These are phyloP conservation scores for Sminthurides aquaticus DNA, from an alignment of 2,888 invertebrate species.

Conservation along the genomic window DNA sequence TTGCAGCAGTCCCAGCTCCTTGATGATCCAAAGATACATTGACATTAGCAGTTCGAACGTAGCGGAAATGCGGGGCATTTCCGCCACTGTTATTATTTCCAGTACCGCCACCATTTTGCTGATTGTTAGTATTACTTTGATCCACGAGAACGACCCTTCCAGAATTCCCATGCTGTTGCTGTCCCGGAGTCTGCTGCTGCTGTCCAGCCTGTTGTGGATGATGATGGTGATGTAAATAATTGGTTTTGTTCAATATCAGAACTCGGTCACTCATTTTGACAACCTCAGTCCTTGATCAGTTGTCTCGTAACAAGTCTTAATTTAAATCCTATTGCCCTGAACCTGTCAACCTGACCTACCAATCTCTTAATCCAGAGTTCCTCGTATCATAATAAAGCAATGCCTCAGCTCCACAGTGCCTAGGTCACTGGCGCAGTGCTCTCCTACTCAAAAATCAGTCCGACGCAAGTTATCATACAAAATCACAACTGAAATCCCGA, in stretches of 20 bases:
- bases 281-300: neutral
- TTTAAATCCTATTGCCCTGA: too few species aligned
- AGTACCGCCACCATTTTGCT: slow-evolving; percentile 15
- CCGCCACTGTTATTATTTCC: slow-evolving; percentile 10
- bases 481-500: too few species aligned
- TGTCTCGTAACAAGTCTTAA: neutral
- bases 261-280: slow-evolving; percentile 35
- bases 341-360: too few species aligned
- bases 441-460: neutral
- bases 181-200: neutral
- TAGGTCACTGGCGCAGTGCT: too few species aligned
- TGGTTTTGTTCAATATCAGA: slow-evolving; percentile 38
- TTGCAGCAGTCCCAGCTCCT: slow-evolving; percentile 16
- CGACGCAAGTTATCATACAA: too few species aligned
- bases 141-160: slow-evolving; percentile 39
- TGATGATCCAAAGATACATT: slow-evolving; percentile 19
- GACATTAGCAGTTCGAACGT: slow-evolving; percentile 35
- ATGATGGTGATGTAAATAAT: slow-evolving; percentile 32
- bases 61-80: slow-evolving; percentile 28
- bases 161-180: slow-evolving; percentile 3
- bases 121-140: slow-evolving; percentile 35
- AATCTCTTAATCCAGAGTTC: too few species aligned
- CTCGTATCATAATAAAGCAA: too few species aligned
- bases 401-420: too few species aligned
- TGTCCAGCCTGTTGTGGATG: slow-evolving; percentile 6